Evolutionary conservation across 2,797 vertebrate species (phyloP).

Genomic region (Tympanoctomys barrerae): DNA sequence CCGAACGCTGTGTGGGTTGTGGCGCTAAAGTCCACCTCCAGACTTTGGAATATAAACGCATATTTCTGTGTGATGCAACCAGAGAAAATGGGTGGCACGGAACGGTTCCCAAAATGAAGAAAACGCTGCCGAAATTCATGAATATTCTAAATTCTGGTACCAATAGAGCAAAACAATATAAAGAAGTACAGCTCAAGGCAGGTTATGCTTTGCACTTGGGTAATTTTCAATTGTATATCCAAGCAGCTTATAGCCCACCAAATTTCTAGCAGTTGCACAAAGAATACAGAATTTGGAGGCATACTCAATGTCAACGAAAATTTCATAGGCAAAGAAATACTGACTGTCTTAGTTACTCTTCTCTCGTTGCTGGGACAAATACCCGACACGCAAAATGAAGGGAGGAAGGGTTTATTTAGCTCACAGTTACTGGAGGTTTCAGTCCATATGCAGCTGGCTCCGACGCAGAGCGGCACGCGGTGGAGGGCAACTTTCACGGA

Average conservation of each 20-base stretch:
- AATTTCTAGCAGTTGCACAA: slow-evolving; percentile 1
- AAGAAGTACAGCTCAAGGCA: not conserved
- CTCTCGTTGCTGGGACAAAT: too few species aligned
- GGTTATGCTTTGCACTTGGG: not conserved
- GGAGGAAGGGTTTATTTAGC: too few species aligned
- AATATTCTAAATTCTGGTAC: slow-evolving; percentile 23
- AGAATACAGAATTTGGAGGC: not conserved
- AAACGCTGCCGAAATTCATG: slow-evolving; percentile 2
- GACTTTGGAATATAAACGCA: slow-evolving; percentile 26
- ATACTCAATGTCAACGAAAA: not conserved
- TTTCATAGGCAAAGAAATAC: not conserved
- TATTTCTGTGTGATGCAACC: not conserved
- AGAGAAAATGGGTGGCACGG: not conserved
- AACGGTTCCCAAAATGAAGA: not conserved
- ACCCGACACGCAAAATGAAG: too few species aligned
- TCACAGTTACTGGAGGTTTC: too few species aligned
- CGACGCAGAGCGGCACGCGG: too few species aligned
- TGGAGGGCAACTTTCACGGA: too few species aligned
- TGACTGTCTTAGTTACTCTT: not conserved
- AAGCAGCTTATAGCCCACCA: not conserved
- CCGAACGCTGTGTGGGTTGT: not conserved
- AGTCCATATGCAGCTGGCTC: too few species aligned
- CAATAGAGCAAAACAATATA: not conserved
- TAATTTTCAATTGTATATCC: slow-evolving; percentile 47
- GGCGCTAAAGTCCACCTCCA: not conserved